Evolutionary conservation across 2,888 invertebrate species (phyloP), one percentile per base, ranked within the genome.

Genomic region (Unio delphinus): DNA sequence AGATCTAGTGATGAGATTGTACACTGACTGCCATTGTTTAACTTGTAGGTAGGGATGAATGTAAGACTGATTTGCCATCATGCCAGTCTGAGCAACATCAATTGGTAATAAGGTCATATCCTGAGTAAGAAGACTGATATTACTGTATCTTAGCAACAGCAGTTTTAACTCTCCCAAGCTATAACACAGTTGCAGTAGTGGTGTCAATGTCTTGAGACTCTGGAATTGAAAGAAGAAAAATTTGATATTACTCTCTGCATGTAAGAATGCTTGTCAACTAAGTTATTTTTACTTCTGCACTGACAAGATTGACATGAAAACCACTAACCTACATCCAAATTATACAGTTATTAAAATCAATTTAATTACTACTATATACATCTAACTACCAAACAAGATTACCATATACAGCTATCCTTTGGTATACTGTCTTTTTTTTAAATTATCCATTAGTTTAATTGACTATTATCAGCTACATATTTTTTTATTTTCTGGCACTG

Each of bases 91-190:
- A 54, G 58, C 28, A 34, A 26, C 26, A 23, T 34, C 23, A 11
- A 57, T 55, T 56, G 67, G 67, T 4, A 64, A 45, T 11, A 45
- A 45, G 45, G 45, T 15, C 45, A 45, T 15, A 3, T 26, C 55
- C 23, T 54, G 17, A 54, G 18, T 55, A 4, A 63, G 67, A 4
- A 63, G 67, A 45, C 26, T 30, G 15, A 17, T n/a, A 17, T 57
- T 55, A 20, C 61, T 20, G 45, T 55, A 34, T 20, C 34, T 18
- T 61, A 30, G 1, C 34, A 82, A 62, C 74, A 82, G 69, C 30
- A 75, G 58, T 20, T 70, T 62, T 59, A 80, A 64, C 61, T 80
- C 80, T 57, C 82, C 82, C 74, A 75, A 79, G 15, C 65, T 69
- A 45, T 76, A 66, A 63, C 77, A 73, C 61, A 82, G 62, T 7